Conservation (phyloP, 1,140 invertebrate genomes). For the Cydia strobilella region DNA sequence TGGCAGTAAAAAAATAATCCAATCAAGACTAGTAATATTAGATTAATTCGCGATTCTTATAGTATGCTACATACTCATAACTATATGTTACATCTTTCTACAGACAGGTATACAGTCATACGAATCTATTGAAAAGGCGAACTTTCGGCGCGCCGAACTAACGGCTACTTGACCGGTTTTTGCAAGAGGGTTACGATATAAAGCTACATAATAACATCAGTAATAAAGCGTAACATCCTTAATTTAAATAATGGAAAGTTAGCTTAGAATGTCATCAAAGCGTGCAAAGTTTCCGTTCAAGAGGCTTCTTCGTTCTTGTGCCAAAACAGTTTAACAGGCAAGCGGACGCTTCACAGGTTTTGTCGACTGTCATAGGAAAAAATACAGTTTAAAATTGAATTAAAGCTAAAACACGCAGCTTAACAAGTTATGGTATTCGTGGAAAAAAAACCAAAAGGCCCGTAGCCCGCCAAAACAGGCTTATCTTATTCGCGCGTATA, state of each 20-base stretch:
- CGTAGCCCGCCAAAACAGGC: neutral
- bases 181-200: slow-evolving; percentile 24
- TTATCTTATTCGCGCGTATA: neutral
- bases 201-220: slow-evolving; percentile 16
- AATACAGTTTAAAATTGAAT: no score
- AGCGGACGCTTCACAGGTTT: no score
- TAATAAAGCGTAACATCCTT: slow-evolving; percentile 12
- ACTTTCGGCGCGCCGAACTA: slow-evolving; percentile 5
- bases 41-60: no score
- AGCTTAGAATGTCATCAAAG: neutral
- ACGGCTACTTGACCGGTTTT: slow-evolving; percentile 23
- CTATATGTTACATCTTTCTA: no score
- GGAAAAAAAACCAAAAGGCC: neutral
- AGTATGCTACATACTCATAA: no score
- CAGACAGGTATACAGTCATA: neutral
- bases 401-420: no score
- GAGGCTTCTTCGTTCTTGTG: no score
- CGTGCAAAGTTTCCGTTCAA: neutral
- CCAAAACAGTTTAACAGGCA: no score
- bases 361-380: no score
- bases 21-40: no score
- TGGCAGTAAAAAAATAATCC: no score
- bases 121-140: neutral
- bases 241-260: slow-evolving; percentile 28
- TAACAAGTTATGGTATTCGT: no score